A percentile compares a stretch with the other conserved stretches of the same genome.
These are phyloP conservation scores for Tenualosa ilisha DNA, from an alignment of 2,797 vertebrate species.

Conservation along the genomic window DNA sequence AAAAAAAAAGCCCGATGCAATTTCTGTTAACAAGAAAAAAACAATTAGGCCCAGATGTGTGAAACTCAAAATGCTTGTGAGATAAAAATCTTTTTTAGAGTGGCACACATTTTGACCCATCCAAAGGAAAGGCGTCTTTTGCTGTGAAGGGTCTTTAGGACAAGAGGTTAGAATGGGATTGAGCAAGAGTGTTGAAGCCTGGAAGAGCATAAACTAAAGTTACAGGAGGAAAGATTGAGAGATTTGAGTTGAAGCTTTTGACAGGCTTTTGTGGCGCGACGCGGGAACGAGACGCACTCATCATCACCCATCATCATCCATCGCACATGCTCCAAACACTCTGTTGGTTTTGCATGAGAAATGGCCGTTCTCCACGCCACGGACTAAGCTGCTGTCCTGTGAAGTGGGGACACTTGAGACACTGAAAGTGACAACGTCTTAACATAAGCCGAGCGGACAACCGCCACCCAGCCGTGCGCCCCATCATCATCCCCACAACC, in stretches of 20 bases:
- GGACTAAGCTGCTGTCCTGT: slow-evolving; percentile 75
- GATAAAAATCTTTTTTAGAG: slow-evolving; percentile 23
- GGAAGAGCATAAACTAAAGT: slow-evolving; percentile 22
- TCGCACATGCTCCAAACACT: slow-evolving; percentile 53
- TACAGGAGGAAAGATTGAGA: neutral
- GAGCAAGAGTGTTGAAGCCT: slow-evolving; percentile 51
- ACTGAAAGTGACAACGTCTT: slow-evolving; percentile 81
- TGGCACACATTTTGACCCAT: slow-evolving; percentile 51
- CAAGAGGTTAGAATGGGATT: slow-evolving; percentile 33
- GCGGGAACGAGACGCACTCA: neutral
- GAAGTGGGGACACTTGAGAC: slow-evolving; percentile 81
- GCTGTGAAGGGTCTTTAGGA: slow-evolving; percentile 57
- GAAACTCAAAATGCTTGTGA: neutral
- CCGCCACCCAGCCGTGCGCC: slow-evolving; percentile 8
- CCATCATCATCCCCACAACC: slow-evolving; percentile 57
- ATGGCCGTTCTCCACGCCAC: slow-evolving; percentile 29
- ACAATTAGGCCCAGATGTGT: slow-evolving; percentile 28
- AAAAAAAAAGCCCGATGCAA: slow-evolving; percentile 50
- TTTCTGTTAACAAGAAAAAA: slow-evolving; percentile 36
- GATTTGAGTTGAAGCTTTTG: neutral
- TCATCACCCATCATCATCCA: neutral
- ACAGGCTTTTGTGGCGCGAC: neutral
- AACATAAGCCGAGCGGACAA: slow-evolving; percentile 71
- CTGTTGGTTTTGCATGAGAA: slow-evolving; percentile 68
- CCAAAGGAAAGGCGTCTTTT: slow-evolving; percentile 55